These are phyloP conservation scores for Suillia variegata DNA, from an alignment of 2,888 invertebrate species.

Conservation along the genomic window DNA sequence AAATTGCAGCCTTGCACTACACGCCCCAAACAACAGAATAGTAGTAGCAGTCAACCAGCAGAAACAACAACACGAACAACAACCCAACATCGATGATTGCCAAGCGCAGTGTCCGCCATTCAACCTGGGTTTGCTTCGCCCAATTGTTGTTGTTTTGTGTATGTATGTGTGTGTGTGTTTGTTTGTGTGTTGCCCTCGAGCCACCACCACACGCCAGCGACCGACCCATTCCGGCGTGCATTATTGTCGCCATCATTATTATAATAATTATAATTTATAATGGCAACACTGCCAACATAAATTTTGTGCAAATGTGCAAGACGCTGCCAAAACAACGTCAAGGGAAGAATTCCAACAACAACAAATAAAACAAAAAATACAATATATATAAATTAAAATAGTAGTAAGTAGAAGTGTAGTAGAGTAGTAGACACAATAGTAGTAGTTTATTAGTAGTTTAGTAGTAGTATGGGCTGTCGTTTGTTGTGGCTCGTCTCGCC, in stretches of 20 bases:
- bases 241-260: slow-evolving; percentile 19
- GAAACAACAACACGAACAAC: background rate
- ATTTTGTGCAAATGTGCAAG: slow-evolving; percentile 1
- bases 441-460: no score
- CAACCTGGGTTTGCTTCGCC: no score
- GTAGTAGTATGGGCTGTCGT: no score
- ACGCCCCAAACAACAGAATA: slow-evolving; percentile 12
- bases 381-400: no score
- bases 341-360: no score
- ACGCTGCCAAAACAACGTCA: no score
- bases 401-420: no score
- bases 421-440: no score
- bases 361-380: no score
- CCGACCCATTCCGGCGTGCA: background rate
- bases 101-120: slow-evolving; percentile 12
- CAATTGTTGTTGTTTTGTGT: no score
- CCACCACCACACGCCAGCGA: no score
- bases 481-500: no score
- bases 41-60: background rate
- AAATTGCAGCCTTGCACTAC: slow-evolving; percentile 54
- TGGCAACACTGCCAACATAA: slow-evolving; percentile 9
- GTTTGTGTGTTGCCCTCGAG: background rate
- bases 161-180: background rate
- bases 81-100: background rate
- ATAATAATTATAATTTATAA: slow-evolving; percentile 9